phyloP scores from a whole-genome alignment of 1,140 invertebrate species.

The Adelges cooleyi region DNA sequence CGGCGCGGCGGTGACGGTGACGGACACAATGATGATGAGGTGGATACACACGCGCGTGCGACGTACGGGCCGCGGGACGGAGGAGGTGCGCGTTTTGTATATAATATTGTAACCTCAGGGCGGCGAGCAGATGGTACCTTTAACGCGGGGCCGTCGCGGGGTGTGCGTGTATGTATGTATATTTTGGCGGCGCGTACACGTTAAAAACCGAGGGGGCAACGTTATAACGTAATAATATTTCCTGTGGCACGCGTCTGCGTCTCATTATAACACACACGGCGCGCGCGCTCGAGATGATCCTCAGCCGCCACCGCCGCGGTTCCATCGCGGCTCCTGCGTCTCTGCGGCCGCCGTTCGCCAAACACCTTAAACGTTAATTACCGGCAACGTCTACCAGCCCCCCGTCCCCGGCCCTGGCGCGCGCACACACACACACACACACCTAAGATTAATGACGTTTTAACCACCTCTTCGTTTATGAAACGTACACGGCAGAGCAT shows the following conservation, averaged over 20 bases:
- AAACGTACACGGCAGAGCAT: too few species aligned
- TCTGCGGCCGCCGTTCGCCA: too few species aligned
- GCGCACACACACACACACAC: too few species aligned
- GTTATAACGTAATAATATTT: constrained; percentile 23
- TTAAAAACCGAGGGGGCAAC: neutral
- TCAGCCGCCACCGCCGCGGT: neutral
- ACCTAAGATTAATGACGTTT: neutral
- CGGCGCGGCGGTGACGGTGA: neutral
- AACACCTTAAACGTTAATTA: too few species aligned
- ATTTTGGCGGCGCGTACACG: neutral
- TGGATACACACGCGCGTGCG: too few species aligned
- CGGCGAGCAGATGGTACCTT: constrained; percentile 23
- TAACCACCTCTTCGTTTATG: neutral
- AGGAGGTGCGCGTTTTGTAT: neutral
- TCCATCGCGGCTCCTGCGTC: neutral
- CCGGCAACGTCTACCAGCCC: too few species aligned
- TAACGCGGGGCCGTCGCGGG: neutral
- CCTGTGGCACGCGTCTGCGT: constrained; percentile 28
- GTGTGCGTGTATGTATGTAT: neutral
- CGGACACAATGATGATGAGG: too few species aligned
- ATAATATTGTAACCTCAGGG: constrained; percentile 2
- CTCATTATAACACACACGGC: constrained; percentile 4
- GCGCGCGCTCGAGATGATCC: neutral
- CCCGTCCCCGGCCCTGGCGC: too few species aligned
- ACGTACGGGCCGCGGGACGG: too few species aligned